Percentiles rank a stretch among this genome's conserved stretches.
Evolutionary conservation across 2,888 invertebrate species (phyloP).

Genomic region (Mythimna pallens): DNA sequence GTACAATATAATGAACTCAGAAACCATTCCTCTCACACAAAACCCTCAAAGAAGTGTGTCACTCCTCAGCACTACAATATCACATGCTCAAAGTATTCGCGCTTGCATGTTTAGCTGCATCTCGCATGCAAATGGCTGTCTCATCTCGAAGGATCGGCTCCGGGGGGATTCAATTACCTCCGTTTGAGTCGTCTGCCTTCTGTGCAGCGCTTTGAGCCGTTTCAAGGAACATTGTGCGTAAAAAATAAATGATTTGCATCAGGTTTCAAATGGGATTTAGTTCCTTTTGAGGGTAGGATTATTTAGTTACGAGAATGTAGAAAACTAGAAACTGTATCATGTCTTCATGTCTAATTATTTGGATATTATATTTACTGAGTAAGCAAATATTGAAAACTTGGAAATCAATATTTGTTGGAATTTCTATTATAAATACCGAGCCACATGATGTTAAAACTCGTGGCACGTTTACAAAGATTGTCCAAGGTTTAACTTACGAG

Average conservation of each 20-base stretch:
- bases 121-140: conserved; percentile 72
- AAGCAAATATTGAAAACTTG: neutral
- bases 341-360: neutral
- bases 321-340: too few relatives aligned
- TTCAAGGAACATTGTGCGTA: conserved; percentile 38
- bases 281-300: conserved; percentile 4
- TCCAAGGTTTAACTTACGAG: too few relatives aligned
- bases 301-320: conserved; percentile 17
- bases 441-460: neutral
- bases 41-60: conserved; percentile 22
- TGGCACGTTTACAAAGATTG: neutral
- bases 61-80: conserved; percentile 38
- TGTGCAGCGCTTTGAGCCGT: conserved; percentile 42
- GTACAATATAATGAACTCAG: neutral
- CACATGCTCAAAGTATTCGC: conserved; percentile 49
- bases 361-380: neutral
- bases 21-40: conserved; percentile 12
- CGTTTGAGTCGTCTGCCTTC: conserved; percentile 64
- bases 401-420: neutral
- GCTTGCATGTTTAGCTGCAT: conserved; percentile 67
- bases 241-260: conserved; percentile 36
- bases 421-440: neutral
- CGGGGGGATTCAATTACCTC: conserved; percentile 76
- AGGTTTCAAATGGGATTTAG: conserved; percentile 6
- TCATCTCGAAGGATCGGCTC: conserved; percentile 68